Evolutionary conservation across 2,113 vertebrate genomes (phyloP).

Genomic region (Irena cyanogastra): DNA sequence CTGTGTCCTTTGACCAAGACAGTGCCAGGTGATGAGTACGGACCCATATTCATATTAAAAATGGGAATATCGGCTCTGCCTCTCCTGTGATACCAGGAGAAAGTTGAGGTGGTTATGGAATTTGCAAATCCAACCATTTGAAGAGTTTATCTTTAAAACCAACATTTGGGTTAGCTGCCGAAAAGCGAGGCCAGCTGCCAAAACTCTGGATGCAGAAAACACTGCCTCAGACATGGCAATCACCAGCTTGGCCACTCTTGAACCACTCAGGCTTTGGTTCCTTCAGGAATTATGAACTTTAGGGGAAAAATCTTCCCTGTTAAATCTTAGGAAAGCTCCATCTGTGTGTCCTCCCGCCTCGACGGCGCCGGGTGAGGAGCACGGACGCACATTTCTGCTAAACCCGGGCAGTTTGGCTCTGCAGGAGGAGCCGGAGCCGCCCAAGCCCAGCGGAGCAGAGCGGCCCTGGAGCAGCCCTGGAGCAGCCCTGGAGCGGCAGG

Average conservation of each 20-base stretch:
- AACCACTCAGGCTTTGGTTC: neutral
- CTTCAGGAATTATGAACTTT: fast-evolving
- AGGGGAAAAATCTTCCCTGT: neutral
- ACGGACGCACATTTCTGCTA: fast-evolving
- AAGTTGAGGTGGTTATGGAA: neutral
- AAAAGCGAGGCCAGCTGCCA: neutral
- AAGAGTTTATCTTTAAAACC: neutral
- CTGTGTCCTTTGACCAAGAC: fast-evolving
- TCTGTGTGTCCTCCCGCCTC: fast-evolving
- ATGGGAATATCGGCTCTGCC: neutral
- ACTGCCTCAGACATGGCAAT: neutral
- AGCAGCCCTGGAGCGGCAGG: neutral
- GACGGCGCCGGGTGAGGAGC: fast-evolving
- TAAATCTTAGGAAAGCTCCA: neutral
- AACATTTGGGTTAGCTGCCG: fast-evolving
- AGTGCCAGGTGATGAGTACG: fast-evolving
- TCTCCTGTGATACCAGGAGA: neutral
- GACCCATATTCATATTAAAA: neutral
- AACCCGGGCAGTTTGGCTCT: neutral
- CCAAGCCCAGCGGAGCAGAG: neutral
- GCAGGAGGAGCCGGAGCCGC: fast-evolving
- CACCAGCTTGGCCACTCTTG: neutral
- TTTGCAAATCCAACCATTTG: neutral
- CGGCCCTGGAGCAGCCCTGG: neutral
- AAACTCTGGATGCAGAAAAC: neutral